These are phyloP conservation scores for Temnothorax curvispinosus DNA, from an alignment of 1,140 invertebrate species.

Conservation along the genomic window DNA sequence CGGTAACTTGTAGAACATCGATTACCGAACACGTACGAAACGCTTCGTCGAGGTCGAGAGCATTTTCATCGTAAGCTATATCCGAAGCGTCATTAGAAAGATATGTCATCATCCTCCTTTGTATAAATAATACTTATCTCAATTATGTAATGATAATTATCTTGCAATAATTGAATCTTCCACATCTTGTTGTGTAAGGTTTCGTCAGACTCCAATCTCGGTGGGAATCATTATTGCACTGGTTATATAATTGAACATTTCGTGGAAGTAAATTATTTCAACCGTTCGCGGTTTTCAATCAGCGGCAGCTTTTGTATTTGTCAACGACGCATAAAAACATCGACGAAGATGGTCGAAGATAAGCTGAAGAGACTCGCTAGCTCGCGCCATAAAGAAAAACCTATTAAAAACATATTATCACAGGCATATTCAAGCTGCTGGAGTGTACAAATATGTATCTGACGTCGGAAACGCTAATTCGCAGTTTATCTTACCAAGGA, in stretches of 20 bases:
- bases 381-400: not conserved
- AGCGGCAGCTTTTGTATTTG: constrained; percentile 16
- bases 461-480: not conserved
- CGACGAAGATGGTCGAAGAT: not conserved
- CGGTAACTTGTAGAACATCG: not conserved
- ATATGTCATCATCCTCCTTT: not conserved
- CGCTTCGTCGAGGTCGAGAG: not conserved
- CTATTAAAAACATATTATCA: not conserved
- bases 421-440: not conserved
- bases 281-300: constrained; percentile 11
- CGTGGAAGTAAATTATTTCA: constrained; percentile 39
- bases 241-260: constrained; percentile 49
- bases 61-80: not conserved
- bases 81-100: not conserved
- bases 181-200: not conserved
- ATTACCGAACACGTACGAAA: not conserved
- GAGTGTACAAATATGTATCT: not conserved
- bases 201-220: constrained; percentile 15
- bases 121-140: not conserved
- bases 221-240: not conserved
- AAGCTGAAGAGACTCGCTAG: not conserved
- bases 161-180: not conserved
- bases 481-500: not conserved
- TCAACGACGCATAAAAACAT: constrained; percentile 31
- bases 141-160: not conserved